Base-by-base conservation (phyloP, 2,888 invertebrate species). In the Dysmachus trigonus region DNA sequence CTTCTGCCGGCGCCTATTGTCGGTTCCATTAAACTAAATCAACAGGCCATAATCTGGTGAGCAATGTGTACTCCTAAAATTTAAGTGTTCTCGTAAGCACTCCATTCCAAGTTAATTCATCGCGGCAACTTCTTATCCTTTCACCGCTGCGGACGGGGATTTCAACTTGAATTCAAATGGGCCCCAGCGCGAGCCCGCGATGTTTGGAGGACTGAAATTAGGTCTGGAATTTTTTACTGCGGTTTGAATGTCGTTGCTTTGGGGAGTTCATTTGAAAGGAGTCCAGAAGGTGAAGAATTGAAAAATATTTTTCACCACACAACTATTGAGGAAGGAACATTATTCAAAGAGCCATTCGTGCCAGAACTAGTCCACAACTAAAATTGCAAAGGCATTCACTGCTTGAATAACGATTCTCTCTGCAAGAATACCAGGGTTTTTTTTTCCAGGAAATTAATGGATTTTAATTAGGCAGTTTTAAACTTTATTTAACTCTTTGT, bases 391-490 rank as follows among this genome's bases (percentile, higher is more conserved):
- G 35, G 77, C 31, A 30, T n/a, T 79, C 51, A 18, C 30, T 79
- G 8, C 27, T 30, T 79, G 79, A 79, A 79, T 79, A 38, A n/a
- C 3, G 47, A 31, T 47, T 27, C 51, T 79, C 22, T 30, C 18
- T 41, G 8, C 53, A 51, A 27, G 31, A 33, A 79, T 51, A 51
- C 31, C 8, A 51, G 51, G 31, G 31, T 30, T 51, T 79, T 74
- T 79, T 30, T 51, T 79, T 74, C 51, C 79, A 79, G 31, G 47
- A 51, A 79, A 79, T 79, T 79, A 79, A 79, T 79, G 79, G 51
- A 79, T 79, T 79, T 79, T 79, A 79, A 79, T 79, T 79, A 79
- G 79, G 79, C 51, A 79, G 51, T 79, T 79, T 79, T 79, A 79
- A 79, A 51, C 79, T 79, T 79, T 51, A 79, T 79, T 79, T 8